phyloP scores from a whole-genome alignment of 2,797 vertebrate species.

The Garrulus glandarius region DNA sequence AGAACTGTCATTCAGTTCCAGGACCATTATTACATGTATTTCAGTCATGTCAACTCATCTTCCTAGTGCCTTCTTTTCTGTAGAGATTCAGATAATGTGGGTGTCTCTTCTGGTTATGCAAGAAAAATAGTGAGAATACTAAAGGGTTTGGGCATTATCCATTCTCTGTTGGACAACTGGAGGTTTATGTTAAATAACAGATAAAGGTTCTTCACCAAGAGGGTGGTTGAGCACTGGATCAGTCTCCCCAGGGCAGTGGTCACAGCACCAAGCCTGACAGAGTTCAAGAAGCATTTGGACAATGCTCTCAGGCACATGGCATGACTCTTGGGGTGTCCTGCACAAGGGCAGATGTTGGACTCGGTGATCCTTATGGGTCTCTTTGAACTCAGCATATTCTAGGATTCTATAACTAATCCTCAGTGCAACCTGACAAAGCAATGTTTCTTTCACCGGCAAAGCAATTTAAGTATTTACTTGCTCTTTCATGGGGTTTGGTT shows the following conservation, averaged over 20 bases:
- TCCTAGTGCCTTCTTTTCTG: not conserved
- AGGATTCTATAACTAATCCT: not conserved
- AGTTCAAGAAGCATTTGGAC: not conserved
- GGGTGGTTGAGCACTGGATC: not conserved
- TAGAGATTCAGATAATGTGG: not conserved
- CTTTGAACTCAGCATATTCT: not conserved
- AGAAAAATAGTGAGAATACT: not conserved
- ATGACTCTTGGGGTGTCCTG: not conserved
- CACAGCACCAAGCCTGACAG: not conserved
- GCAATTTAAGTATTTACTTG: not conserved
- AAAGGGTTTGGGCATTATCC: fast-evolving
- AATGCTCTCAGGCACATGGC: not conserved
- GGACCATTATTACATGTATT: not conserved
- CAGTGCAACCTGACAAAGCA: not conserved
- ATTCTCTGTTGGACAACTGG: not conserved
- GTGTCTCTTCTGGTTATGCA: not conserved
- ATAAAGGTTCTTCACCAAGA: not conserved
- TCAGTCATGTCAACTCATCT: not conserved
- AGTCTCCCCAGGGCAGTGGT: not conserved
- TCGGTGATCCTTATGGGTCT: not conserved
- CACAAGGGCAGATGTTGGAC: not conserved
- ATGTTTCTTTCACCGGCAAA: not conserved
- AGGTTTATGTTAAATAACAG: not conserved
- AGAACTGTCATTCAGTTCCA: not conserved
- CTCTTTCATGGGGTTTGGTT: not conserved